Evolutionary conservation across 1,140 invertebrate genomes (phyloP), one percentile per base, ranked within the genome.

Genomic region (Philaenus spumarius): DNA sequence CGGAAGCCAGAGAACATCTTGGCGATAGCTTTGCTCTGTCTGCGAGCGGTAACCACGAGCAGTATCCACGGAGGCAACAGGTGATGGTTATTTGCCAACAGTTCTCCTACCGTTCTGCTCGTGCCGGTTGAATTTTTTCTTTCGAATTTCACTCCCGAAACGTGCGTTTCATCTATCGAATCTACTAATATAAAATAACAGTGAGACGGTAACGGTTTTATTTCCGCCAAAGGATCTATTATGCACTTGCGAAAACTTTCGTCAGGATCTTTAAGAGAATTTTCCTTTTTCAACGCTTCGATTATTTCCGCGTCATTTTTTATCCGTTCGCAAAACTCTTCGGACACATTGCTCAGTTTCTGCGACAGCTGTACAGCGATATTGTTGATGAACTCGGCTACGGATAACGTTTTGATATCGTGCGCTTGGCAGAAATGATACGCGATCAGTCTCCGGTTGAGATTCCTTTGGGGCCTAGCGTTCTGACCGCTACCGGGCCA

Each of bases 11-110:
- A 90, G 70, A 97, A 97, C 83, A 94, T 87, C 60, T 88, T 83
- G 2, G 90, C 91, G 42, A 96, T 86, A 12, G 83, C 81, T 69
- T 93, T 90, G 53, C 87, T 86, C 66, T 89, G 84, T 75, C 92
- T 86, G 37, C 93, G 79, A 0, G 93, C 91, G 0, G 93, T 95
- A 68, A 91, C 93, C 0, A 97, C 86, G 0, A 97, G 78, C 39
- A 96, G 78, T 30, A 98, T 72, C 94, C 94, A 98, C 60, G 88
- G 87, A 1, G 94, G 95, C 66, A 98, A 86, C n/a, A 95, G 73
- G 65, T 95, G 89, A 68, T 95, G 91, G 71, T 95, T 90, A 62
- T 88, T 88, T 0, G 91, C 86, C 19, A 97, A 72, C 6, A 97
- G 76, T 65, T 93, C 89, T 0, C 89, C 89, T 14, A 95, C 91